These are phyloP conservation scores for Virgularia gustaviana DNA, from an alignment of 92 coral and sea anemone species.

Conservation along the genomic window DNA sequence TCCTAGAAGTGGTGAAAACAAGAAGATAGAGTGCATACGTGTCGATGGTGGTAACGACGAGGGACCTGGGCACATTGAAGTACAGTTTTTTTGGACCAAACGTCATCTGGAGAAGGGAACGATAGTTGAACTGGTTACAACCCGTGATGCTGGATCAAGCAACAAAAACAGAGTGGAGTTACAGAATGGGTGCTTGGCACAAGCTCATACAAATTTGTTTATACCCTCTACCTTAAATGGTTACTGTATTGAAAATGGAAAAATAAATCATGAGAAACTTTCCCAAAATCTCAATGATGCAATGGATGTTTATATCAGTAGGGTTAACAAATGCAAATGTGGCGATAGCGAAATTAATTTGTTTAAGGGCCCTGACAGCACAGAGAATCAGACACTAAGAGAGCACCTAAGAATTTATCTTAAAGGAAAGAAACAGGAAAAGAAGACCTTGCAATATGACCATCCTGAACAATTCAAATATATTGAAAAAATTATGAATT, in stretches of 20 bases:
- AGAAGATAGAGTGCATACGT: slow-evolving; percentile 14
- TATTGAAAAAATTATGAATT: not conserved
- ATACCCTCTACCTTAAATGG: slow-evolving; percentile 16
- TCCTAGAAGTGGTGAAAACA: slow-evolving; percentile 10
- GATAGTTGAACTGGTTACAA: not conserved
- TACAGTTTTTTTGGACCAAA: slow-evolving; percentile 14
- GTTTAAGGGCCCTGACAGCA: slow-evolving; percentile 12
- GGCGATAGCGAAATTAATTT: not conserved
- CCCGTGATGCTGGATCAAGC: slow-evolving; percentile 9
- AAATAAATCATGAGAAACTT: slow-evolving; percentile 14
- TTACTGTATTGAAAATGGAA: slow-evolving; percentile 1
- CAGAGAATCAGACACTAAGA: slow-evolving; percentile 31
- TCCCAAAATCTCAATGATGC: slow-evolving; percentile 13
- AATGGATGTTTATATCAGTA: slow-evolving; percentile 9
- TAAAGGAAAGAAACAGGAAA: slow-evolving; percentile 37
- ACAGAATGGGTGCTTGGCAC: slow-evolving; percentile 45
- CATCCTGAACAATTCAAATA: not conserved
- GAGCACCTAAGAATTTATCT: slow-evolving; percentile 35
- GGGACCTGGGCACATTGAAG: slow-evolving; percentile 4
- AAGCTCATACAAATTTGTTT: slow-evolving; percentile 25
- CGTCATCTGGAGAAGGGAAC: slow-evolving; percentile 11
- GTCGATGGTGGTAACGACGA: slow-evolving; percentile 14
- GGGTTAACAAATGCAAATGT: slow-evolving; percentile 7
- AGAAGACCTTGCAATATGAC: slow-evolving; percentile 6
- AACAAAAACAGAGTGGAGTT: slow-evolving; percentile 7